Evolutionary conservation across 2,113 vertebrate species (phyloP).

Genomic region (Lanius collurio): DNA sequence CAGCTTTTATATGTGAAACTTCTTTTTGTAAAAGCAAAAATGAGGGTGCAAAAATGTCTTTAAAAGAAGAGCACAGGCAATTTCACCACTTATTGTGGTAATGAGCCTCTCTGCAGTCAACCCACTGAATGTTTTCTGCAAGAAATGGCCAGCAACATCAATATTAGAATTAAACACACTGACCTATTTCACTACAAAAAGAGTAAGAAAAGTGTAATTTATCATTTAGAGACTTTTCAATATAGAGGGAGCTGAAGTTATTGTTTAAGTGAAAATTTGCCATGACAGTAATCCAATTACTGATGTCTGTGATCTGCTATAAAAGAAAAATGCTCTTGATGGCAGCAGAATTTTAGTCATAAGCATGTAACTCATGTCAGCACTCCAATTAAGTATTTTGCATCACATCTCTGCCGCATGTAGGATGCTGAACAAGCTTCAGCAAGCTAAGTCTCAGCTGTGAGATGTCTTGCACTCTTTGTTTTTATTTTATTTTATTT

Average conservation of each 20-base stretch:
- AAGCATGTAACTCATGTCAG: conserved; percentile 7
- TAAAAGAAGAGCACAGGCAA: background rate
- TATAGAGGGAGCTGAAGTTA: background rate
- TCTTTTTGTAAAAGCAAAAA: background rate
- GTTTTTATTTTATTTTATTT: background rate
- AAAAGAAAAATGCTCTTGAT: conserved; percentile 79
- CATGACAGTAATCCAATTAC: conserved; percentile 54
- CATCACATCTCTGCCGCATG: background rate
- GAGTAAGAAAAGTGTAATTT: background rate
- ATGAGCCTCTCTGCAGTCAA: background rate
- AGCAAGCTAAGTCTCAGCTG: conserved; percentile 16
- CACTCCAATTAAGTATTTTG: conserved; percentile 52
- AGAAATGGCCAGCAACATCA: background rate
- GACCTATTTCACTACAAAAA: conserved; percentile 4
- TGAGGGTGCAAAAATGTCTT: background rate
- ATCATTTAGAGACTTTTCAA: background rate
- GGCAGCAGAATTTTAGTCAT: conserved; percentile 82
- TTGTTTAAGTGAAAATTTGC: conserved; percentile 49
- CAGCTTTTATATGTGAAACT: background rate
- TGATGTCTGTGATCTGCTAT: conserved; percentile 70
- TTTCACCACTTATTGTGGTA: background rate
- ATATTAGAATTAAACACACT: background rate
- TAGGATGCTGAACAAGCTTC: conserved; percentile 43
- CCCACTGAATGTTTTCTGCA: background rate
- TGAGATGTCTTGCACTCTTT: background rate